Evolutionary conservation across 2,888 invertebrate genomes (phyloP).

Genomic region (Petrophora chlorosata): DNA sequence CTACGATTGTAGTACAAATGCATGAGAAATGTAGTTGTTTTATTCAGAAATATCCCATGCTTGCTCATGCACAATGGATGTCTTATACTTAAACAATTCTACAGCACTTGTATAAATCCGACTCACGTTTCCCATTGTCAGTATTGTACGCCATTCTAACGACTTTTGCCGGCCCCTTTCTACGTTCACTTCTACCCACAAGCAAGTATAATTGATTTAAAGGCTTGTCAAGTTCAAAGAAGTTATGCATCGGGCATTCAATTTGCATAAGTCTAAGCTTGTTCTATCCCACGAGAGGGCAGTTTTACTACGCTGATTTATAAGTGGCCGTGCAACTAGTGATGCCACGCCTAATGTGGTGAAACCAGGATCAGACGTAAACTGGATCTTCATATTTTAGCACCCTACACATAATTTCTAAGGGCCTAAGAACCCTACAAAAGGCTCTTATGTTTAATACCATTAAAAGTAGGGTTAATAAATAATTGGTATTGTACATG

Average conservation of each 20-base stretch:
- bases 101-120: slow-evolving; percentile 6
- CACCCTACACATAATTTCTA: too few relatives aligned
- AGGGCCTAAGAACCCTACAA: too few relatives aligned
- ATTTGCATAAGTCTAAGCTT: slow-evolving; percentile 52
- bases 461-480: too few relatives aligned
- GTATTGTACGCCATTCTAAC: slow-evolving; percentile 16
- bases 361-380: slow-evolving; percentile 8
- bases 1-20: too few relatives aligned
- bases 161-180: slow-evolving; percentile 9
- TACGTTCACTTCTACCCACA: slow-evolving; percentile 29
- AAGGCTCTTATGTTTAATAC: too few relatives aligned
- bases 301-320: slow-evolving; percentile 46
- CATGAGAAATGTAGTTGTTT: too few relatives aligned
- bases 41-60: too few relatives aligned
- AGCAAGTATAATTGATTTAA: slow-evolving; percentile 44
- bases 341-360: background rate
- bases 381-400: too few relatives aligned
- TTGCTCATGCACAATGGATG: background rate
- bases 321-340: slow-evolving; percentile 23
- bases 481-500: too few relatives aligned
- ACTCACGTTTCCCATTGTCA: slow-evolving; percentile 13
- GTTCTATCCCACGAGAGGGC: slow-evolving; percentile 32
- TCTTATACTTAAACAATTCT: background rate
- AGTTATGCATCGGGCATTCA: slow-evolving; percentile 39
- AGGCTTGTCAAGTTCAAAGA: slow-evolving; percentile 35